Percentiles rank a stretch among this genome's conserved stretches.
phyloP scores from a whole-genome alignment of 2,888 invertebrate species.

The Zaprionus bogoriensis region DNA sequence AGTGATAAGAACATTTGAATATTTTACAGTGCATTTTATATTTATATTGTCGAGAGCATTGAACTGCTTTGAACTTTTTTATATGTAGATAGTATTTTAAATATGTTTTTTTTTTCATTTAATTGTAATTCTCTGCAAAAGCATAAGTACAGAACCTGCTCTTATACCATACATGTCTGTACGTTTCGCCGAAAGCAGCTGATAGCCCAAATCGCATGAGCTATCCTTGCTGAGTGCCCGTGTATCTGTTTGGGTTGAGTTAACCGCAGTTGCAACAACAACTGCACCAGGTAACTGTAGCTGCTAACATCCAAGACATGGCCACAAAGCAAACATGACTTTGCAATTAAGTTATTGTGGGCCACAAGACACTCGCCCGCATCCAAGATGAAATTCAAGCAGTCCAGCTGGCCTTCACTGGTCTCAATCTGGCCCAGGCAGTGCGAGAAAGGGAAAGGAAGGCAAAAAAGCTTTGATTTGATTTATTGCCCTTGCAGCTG shows the following conservation, averaged over 20 bases:
- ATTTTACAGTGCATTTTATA: too few relatives aligned
- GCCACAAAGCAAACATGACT: conserved; percentile 75
- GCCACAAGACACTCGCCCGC: conserved; percentile 41
- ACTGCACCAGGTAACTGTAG: conserved; percentile 61
- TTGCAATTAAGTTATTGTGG: conserved; percentile 79
- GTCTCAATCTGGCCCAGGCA: neutral
- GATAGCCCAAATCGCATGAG: conserved; percentile 4
- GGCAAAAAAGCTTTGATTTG: conserved; percentile 59
- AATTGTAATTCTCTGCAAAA: too few relatives aligned
- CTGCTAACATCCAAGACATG: conserved; percentile 35
- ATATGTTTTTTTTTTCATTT: too few relatives aligned
- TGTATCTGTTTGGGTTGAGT: conserved; percentile 26
- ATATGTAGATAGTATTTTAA: too few relatives aligned
- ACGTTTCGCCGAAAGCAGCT: neutral
- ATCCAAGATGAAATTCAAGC: conserved; percentile 23
- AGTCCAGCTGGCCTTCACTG: neutral
- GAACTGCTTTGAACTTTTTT: too few relatives aligned
- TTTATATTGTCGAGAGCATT: too few relatives aligned
- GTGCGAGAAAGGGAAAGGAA: neutral
- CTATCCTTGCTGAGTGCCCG: too few relatives aligned
- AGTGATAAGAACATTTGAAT: too few relatives aligned
- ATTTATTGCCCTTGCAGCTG: conserved; percentile 66
- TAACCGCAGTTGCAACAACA: conserved; percentile 41
- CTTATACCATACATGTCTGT: too few relatives aligned
- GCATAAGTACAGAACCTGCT: too few relatives aligned